A percentile compares a stretch with the other conserved stretches of the same genome.
Evolutionary conservation across 2,797 vertebrate species (phyloP).

Genomic region (Lacerta viridis): DNA sequence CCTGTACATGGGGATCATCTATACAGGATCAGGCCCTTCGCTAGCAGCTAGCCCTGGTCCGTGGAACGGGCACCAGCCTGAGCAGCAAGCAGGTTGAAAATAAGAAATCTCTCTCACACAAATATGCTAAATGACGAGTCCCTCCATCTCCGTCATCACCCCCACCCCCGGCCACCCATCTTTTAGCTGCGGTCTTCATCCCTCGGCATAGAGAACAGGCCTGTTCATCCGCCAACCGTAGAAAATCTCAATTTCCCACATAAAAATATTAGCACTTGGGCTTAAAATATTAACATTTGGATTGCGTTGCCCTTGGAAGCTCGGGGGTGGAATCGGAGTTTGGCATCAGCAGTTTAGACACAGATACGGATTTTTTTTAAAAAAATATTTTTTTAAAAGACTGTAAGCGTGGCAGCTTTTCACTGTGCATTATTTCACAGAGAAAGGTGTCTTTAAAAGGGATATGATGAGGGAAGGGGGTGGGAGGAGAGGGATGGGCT

Average conservation of each 20-base stretch:
- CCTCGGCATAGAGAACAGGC: slow-evolving; percentile 61
- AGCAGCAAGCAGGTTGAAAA: neutral
- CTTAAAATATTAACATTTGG: slow-evolving; percentile 78
- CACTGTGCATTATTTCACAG: slow-evolving; percentile 2
- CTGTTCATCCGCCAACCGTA: slow-evolving; percentile 72
- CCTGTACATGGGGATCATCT: no score
- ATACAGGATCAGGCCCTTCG: no score
- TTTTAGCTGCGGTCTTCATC: slow-evolving; percentile 50
- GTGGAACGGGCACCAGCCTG: no score
- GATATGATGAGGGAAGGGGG: neutral
- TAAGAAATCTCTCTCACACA: neutral
- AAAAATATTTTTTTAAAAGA: slow-evolving; percentile 12
- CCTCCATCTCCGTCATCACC: neutral
- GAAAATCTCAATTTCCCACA: slow-evolving; percentile 78
- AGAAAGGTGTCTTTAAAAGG: slow-evolving; percentile 36
- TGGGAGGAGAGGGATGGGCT: neutral
- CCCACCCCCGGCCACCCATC: no score
- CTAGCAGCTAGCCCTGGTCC: no score
- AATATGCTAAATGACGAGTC: neutral
- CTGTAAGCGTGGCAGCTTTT: slow-evolving; percentile 67
- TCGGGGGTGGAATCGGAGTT: slow-evolving; percentile 56
- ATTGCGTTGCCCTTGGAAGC: slow-evolving; percentile 72
- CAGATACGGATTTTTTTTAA: slow-evolving; percentile 69
- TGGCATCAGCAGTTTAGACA: slow-evolving; percentile 74
- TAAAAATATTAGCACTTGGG: slow-evolving; percentile 79